Conservation (phyloP, 2,113 vertebrate genomes). For the Seriola dumerili region DNA sequence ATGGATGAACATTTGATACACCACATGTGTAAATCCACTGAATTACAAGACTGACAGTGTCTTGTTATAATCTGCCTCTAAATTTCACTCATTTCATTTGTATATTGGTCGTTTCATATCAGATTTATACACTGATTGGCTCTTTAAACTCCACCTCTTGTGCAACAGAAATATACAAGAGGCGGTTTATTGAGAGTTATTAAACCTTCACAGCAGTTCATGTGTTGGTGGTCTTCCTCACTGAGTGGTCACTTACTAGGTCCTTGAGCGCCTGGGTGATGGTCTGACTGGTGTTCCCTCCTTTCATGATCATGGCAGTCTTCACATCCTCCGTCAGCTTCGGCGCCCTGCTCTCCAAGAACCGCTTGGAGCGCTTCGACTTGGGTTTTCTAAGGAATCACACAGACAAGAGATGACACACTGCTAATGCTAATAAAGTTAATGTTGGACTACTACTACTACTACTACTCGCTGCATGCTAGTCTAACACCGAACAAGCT, state of each 20-base stretch:
- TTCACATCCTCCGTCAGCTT: conserved; percentile 93
- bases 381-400: conserved; percentile 90
- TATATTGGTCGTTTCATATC: too few species aligned
- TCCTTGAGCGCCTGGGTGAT: conserved; percentile 92
- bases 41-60: background rate
- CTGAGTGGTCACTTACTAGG: conserved; percentile 84
- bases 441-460: background rate
- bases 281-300: conserved; percentile 90
- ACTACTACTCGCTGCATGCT: background rate
- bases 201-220: too few species aligned
- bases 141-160: too few species aligned
- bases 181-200: too few species aligned
- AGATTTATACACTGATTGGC: too few species aligned
- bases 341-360: conserved; percentile 91
- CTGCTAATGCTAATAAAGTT: background rate
- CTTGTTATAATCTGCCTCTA: too few species aligned
- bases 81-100: too few species aligned
- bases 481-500: background rate
- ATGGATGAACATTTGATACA: background rate
- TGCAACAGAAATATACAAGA: too few species aligned
- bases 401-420: conserved; percentile 26
- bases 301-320: conserved; percentile 94
- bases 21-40: background rate
- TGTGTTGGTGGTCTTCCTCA: too few species aligned
- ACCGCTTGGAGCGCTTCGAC: conserved; percentile 94